These are phyloP conservation scores for Phrynocephalus versicolor DNA, from an alignment of 2,113 vertebrate species.

Conservation along the genomic window DNA sequence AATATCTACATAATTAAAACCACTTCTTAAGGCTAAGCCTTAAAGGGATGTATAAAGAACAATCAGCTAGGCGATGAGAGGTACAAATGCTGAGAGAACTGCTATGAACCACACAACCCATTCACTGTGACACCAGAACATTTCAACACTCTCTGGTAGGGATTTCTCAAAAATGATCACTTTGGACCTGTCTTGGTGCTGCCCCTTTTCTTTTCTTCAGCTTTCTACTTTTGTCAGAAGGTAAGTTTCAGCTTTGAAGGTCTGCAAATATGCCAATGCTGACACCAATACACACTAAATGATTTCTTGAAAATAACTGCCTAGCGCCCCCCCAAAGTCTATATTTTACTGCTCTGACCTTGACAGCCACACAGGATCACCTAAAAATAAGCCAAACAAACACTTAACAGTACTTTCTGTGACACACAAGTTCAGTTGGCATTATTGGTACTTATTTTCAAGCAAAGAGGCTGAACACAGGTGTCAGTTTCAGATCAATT, in stretches of 20 bases:
- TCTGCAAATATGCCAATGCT: not conserved
- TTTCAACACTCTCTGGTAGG: not conserved
- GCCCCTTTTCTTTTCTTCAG: not conserved
- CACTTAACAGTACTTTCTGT: not conserved
- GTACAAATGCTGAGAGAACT: not conserved
- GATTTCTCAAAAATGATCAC: not conserved
- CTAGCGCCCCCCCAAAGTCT: too few species aligned
- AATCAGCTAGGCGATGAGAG: too few species aligned
- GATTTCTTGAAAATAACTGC: not conserved
- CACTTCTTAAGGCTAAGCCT: not conserved
- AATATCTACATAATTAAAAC: too few species aligned
- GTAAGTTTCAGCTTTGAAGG: not conserved
- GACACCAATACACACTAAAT: not conserved
- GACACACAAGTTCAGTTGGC: not conserved
- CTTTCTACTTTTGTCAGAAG: not conserved
- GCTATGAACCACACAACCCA: not conserved
- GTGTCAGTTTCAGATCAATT: too few species aligned
- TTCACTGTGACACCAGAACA: not conserved
- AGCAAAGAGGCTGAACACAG: too few species aligned
- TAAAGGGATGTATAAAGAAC: not conserved
- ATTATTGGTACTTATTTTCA: too few species aligned
- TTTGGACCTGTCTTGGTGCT: not conserved
- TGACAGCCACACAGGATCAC: not conserved
- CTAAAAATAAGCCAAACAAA: not conserved
- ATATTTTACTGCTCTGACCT: too few species aligned